Percentiles rank a stretch among this genome's conserved stretches.
phyloP scores from a whole-genome alignment of 1,140 invertebrate genomes.

The Aphelenchoides fujianensis region DNA sequence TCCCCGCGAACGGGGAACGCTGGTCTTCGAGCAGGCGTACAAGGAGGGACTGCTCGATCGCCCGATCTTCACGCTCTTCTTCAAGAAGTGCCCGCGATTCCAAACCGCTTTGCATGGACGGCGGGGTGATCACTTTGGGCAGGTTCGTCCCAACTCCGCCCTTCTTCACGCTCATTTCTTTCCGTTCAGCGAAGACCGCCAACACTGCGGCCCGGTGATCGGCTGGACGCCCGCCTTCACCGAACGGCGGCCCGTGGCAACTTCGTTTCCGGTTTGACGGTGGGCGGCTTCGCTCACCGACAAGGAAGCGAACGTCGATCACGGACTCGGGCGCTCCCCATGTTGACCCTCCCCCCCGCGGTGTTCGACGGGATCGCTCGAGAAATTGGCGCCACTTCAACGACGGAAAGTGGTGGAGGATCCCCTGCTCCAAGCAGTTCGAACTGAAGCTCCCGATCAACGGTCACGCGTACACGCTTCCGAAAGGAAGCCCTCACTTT shows the following conservation, averaged over 20 bases:
- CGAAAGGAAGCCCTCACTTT: constrained; percentile 1
- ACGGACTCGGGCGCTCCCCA: constrained; percentile 2
- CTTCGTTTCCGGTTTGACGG: background rate
- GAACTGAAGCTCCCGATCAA: background rate
- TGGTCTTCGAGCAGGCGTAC: constrained; percentile 8
- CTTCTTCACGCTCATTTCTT: no score
- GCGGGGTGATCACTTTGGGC: background rate
- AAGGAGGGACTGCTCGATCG: background rate
- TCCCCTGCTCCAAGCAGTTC: background rate
- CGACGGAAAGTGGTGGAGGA: background rate
- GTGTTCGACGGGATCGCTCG: background rate
- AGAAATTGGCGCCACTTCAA: background rate
- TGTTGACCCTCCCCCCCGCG: background rate
- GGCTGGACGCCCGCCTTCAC: background rate
- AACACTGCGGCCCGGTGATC: constrained; percentile 7
- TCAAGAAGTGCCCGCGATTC: constrained; percentile 4
- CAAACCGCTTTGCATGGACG: background rate
- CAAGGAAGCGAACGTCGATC: background rate
- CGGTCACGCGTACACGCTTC: background rate
- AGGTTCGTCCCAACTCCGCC: background rate
- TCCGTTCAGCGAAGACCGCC: background rate
- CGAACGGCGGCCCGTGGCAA: background rate
- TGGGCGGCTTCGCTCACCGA: background rate
- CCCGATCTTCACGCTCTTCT: constrained; percentile 10
- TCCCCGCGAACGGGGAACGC: background rate